These are phyloP conservation scores for Dallia pectoralis DNA, from an alignment of 2,797 vertebrate genomes.

Conservation along the genomic window DNA sequence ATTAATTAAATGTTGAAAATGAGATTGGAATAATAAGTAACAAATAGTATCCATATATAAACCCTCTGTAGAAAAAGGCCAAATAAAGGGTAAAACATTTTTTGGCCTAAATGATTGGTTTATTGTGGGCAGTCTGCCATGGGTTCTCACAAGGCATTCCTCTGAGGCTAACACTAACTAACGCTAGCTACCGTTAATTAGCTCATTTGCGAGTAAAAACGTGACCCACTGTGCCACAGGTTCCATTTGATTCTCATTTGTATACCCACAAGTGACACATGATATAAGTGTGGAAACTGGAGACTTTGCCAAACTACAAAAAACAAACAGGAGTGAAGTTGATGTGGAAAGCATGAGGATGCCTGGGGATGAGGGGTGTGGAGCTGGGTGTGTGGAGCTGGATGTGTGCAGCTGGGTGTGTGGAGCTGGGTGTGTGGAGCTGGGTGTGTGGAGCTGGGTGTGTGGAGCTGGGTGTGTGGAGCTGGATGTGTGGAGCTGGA, in stretches of 20 bases:
- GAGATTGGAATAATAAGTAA: not conserved
- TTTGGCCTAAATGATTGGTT: conserved; percentile 1
- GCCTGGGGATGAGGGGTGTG: conserved; percentile 58
- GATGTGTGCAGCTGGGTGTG: conserved; percentile 46
- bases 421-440: conserved; percentile 45
- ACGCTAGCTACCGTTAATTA: conserved; percentile 9
- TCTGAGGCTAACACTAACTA: conserved; percentile 13
- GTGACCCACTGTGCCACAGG: not conserved
- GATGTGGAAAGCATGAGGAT: conserved; percentile 57
- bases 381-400: conserved; percentile 40
- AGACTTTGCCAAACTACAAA: conserved; percentile 27
- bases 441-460: conserved; percentile 54
- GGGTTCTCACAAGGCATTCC: conserved; percentile 9
- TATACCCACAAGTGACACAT: conserved; percentile 1
- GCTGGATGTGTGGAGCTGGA: conserved; percentile 51
- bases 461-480: conserved; percentile 49
- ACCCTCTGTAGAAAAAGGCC: not conserved
- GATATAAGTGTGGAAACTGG: conserved; percentile 7
- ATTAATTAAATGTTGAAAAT: not conserved
- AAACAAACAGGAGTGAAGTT: conserved; percentile 42
- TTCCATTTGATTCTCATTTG: not conserved
- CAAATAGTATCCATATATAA: not conserved
- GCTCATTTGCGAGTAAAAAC: conserved; percentile 3
- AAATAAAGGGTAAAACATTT: not conserved
- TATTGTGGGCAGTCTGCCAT: not conserved